Conservation (phyloP, 2,113 vertebrate genomes). For the Thryonomys swinderianus region DNA sequence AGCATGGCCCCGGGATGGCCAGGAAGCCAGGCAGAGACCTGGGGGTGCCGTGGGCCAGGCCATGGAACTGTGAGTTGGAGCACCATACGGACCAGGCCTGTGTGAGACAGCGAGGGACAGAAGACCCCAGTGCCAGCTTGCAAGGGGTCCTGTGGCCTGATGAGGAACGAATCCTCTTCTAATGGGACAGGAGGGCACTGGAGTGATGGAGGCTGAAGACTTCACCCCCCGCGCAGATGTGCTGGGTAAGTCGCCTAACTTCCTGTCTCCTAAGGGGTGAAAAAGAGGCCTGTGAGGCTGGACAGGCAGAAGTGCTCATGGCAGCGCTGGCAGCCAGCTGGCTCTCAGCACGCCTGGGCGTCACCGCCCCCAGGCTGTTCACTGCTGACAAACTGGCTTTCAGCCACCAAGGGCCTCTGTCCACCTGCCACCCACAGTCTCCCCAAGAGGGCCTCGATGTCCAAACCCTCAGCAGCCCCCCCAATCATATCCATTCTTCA, state of each 20-base stretch:
- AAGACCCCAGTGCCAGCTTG: not conserved
- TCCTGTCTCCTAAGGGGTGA: not conserved
- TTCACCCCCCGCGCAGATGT: not conserved
- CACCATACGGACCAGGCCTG: not conserved
- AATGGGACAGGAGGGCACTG: not conserved
- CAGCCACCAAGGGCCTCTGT: not conserved
- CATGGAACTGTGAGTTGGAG: not conserved
- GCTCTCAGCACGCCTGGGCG: not conserved
- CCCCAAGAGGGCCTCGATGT: not conserved
- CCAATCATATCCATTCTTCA: not conserved
- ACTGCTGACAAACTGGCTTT: constrained; percentile 4
- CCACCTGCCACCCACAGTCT: not conserved
- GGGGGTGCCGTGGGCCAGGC: not conserved
- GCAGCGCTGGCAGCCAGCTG: not conserved
- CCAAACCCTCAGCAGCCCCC: not conserved
- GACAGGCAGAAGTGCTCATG: not conserved
- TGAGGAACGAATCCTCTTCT: not conserved
- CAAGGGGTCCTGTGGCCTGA: not conserved
- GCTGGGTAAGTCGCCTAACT: not conserved
- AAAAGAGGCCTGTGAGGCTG: not conserved
- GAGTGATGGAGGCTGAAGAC: not conserved
- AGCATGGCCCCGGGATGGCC: not conserved
- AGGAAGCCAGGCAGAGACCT: not conserved
- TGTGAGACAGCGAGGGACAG: not conserved
- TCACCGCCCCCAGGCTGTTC: not conserved